Percentiles rank a stretch among this genome's conserved stretches.
These are phyloP conservation scores for Actias luna DNA, from an alignment of 2,888 invertebrate species.

Conservation along the genomic window DNA sequence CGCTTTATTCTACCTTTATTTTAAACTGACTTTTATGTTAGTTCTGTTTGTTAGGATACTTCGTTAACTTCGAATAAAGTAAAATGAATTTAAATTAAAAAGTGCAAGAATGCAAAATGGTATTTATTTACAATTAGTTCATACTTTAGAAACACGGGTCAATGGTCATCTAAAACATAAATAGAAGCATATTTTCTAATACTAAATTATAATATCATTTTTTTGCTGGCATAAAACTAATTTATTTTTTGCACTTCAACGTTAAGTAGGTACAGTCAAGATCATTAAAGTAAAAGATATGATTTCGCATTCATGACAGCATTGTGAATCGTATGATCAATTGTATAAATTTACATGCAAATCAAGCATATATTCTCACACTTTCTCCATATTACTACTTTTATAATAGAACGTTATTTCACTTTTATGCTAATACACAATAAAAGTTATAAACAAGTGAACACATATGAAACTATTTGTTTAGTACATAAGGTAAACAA, in stretches of 20 bases:
- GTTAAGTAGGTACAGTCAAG: constrained; percentile 26
- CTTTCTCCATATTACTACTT: constrained; percentile 1
- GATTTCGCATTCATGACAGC: constrained; percentile 13
- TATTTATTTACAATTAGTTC: not conserved
- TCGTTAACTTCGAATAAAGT: not conserved
- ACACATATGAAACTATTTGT: not conserved
- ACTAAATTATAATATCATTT: constrained; percentile 71
- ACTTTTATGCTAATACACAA: constrained; percentile 3
- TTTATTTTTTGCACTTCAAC: constrained; percentile 61
- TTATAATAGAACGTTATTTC: not conserved
- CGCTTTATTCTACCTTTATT: no score
- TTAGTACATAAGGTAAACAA: not conserved
- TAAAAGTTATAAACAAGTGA: not conserved
- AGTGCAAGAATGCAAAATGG: not conserved
- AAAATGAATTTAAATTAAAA: not conserved
- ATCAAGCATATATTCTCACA: not conserved
- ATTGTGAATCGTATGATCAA: not conserved
- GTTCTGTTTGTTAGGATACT: no score
- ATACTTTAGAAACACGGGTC: constrained; percentile 9
- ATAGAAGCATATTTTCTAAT: constrained; percentile 44
- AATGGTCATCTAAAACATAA: constrained; percentile 32
- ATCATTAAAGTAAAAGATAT: constrained; percentile 16
- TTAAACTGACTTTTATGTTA: no score
- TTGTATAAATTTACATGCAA: not conserved
- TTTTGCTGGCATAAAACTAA: constrained; percentile 62